These are phyloP conservation scores for Helarctos malayanus DNA, from an alignment of 2,797 vertebrate genomes.

Conservation along the genomic window DNA sequence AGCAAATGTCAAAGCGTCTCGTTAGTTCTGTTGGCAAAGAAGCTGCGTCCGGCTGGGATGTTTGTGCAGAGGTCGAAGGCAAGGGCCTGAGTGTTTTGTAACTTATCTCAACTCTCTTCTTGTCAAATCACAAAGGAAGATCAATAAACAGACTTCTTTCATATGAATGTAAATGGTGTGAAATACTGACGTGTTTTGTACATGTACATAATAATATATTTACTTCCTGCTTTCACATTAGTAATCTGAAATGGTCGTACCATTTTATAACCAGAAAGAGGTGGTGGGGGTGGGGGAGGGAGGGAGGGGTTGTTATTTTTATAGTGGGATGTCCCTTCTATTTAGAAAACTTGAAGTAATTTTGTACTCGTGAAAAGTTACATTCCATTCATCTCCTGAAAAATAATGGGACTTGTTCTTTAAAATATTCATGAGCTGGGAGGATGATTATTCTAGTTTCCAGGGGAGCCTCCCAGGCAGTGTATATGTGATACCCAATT, in stretches of 20 bases:
- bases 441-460: slow-evolving; percentile 70
- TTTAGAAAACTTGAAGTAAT: slow-evolving; percentile 88
- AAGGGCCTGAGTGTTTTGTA: slow-evolving; percentile 9
- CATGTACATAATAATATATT: slow-evolving; percentile 82
- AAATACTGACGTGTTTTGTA: slow-evolving; percentile 83
- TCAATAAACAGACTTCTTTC: slow-evolving; percentile 82
- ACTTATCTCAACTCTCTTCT: slow-evolving; percentile 70
- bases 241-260: slow-evolving; percentile 84
- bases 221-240: slow-evolving; percentile 83
- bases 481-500: neutral
- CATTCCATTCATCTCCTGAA: slow-evolving; percentile 89
- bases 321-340: slow-evolving; percentile 87
- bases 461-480: slow-evolving; percentile 59
- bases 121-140: slow-evolving; percentile 73
- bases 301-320: slow-evolving; percentile 88
- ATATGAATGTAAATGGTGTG: slow-evolving; percentile 87
- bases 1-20: neutral
- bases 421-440: slow-evolving; percentile 65
- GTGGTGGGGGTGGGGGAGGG: slow-evolving; percentile 75
- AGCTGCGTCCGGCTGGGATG: slow-evolving; percentile 53
- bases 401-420: slow-evolving; percentile 45
- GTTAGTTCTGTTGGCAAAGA: slow-evolving; percentile 63
- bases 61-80: neutral
- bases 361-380: slow-evolving; percentile 89
- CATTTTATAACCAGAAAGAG: slow-evolving; percentile 89